These are phyloP conservation scores for Polyommatus iphigenia DNA, from an alignment of 2,888 invertebrate species.

Conservation along the genomic window DNA sequence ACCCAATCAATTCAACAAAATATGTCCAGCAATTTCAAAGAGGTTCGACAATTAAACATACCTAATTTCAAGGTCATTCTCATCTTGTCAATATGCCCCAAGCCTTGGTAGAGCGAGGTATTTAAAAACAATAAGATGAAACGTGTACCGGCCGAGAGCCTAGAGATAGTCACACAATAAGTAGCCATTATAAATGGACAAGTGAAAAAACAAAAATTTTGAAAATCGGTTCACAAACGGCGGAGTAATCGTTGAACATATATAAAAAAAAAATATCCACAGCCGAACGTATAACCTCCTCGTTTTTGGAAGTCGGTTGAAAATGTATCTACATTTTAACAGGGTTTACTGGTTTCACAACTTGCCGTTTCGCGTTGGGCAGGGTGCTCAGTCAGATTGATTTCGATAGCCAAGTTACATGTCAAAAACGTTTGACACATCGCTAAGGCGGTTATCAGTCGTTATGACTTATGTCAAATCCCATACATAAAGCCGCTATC, in stretches of 20 bases:
- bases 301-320: too few species aligned
- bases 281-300: too few species aligned
- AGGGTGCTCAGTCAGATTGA: background rate
- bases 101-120: background rate
- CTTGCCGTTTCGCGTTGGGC: background rate
- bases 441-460: too few species aligned
- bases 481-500: too few species aligned
- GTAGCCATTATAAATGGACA: conserved; percentile 19
- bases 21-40: too few species aligned
- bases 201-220: too few species aligned
- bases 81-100: background rate
- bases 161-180: conserved; percentile 23
- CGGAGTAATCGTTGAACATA: too few species aligned
- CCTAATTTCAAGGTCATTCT: background rate
- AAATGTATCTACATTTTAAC: conserved; percentile 21
- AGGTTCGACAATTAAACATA: background rate
- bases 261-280: too few species aligned
- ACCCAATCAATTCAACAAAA: too few species aligned
- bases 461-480: too few species aligned
- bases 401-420: background rate
- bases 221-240: too few species aligned
- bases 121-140: conserved; percentile 30
- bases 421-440: too few species aligned
- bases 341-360: conserved; percentile 20
- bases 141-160: conserved; percentile 12